Percentiles rank a stretch among this genome's conserved stretches.
phyloP scores from a whole-genome alignment of 2,113 vertebrate species.

The Nyctibius bracteatus region DNA sequence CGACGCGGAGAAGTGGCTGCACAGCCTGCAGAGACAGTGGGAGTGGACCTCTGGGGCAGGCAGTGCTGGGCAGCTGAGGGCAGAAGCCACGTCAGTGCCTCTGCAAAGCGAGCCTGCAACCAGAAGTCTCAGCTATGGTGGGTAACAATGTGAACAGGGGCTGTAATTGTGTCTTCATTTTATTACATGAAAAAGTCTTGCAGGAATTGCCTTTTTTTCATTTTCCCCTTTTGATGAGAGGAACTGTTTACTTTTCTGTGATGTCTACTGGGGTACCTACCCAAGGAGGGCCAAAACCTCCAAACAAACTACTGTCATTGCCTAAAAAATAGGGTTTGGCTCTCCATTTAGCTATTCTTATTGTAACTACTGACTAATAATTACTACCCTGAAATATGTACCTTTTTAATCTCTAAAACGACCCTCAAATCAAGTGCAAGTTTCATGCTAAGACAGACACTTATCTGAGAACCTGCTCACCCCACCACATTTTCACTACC shows the following conservation, averaged over 20 bases:
- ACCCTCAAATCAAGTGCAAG: neutral
- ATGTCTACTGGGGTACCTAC: neutral
- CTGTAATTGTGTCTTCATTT: neutral
- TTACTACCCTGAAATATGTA: neutral
- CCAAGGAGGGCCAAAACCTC: neutral
- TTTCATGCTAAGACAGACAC: neutral
- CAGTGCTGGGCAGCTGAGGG: neutral
- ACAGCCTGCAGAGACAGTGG: neutral
- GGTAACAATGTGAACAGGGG: rapidly evolving
- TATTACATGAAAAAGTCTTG: neutral
- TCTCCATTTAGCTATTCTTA: neutral
- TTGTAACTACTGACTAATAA: neutral
- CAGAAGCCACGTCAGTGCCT: neutral
- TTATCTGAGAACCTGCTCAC: neutral
- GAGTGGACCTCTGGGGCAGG: neutral
- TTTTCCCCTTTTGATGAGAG: neutral
- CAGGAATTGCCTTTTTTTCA: rapidly evolving
- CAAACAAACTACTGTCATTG: neutral
- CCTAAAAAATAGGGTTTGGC: neutral
- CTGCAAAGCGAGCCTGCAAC: neutral
- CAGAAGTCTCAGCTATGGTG: neutral
- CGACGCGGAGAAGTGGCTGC: neutral
- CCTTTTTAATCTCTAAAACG: neutral
- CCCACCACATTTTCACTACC: neutral
- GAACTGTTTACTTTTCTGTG: neutral